phyloP scores from a whole-genome alignment of 35 echinoderm and acorn worm genomes.

The Eucidaris tribuloides region DNA sequence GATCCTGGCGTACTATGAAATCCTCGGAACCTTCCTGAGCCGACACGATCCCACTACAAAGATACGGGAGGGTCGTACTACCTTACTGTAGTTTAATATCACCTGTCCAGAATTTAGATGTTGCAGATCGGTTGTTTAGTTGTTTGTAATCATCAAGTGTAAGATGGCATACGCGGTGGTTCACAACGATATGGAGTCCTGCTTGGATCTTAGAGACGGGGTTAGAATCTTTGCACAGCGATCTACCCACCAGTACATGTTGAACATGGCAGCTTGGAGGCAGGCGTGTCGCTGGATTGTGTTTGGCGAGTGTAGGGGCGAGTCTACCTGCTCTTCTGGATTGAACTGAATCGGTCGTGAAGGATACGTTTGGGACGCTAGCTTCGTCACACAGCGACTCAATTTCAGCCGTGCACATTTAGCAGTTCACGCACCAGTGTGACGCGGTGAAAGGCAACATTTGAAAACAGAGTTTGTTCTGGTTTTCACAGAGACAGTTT shows the following conservation, averaged over 20 bases:
- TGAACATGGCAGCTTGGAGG: no score
- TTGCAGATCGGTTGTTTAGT: not conserved
- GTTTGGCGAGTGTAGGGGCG: not conserved
- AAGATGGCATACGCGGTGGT: slow-evolving; percentile 15
- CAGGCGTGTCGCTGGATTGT: no score
- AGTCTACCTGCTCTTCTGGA: not conserved
- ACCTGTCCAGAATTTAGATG: slow-evolving; percentile 7
- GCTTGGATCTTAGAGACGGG: slow-evolving; percentile 10
- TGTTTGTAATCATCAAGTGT: slow-evolving; percentile 6
- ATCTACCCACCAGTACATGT: not conserved
- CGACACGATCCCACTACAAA: not conserved
- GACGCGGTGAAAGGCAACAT: not conserved
- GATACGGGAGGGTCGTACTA: not conserved
- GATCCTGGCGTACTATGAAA: not conserved
- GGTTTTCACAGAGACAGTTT: no score
- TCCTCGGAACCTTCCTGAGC: not conserved
- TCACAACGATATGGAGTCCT: not conserved
- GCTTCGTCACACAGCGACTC: slow-evolving; percentile 1
- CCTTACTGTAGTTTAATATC: not conserved
- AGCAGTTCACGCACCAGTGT: not conserved
- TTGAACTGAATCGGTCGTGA: slow-evolving; percentile 1
- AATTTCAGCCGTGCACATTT: not conserved
- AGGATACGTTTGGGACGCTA: not conserved
- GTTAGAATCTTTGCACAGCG: slow-evolving; percentile 9
- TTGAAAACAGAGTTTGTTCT: not conserved